Evolutionary conservation across 2,797 vertebrate species (phyloP).

Genomic region (Cynopterus sphinx): DNA sequence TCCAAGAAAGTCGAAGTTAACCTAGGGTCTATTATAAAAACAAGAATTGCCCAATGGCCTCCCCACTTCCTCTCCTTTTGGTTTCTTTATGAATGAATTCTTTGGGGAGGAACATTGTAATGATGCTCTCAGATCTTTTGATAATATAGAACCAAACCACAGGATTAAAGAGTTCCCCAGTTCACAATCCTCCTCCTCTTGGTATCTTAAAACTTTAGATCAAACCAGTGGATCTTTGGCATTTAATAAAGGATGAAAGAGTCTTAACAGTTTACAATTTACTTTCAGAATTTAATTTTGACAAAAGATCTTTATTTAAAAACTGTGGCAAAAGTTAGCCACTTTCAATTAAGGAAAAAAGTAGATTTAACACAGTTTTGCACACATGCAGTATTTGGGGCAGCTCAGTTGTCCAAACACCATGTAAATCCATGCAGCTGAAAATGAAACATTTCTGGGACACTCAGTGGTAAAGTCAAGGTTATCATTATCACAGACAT

Average conservation of each 20-base stretch:
- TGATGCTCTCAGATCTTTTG: conserved; percentile 76
- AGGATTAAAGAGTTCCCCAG: conserved; percentile 79
- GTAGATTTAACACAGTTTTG: background rate
- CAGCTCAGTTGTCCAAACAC: background rate
- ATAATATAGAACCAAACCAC: conserved; percentile 79
- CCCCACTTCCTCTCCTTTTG: conserved; percentile 81
- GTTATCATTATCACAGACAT: background rate
- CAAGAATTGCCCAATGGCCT: conserved; percentile 73
- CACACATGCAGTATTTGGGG: background rate
- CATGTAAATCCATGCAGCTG: background rate
- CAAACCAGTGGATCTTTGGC: conserved; percentile 66
- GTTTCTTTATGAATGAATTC: conserved; percentile 78
- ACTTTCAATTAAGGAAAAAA: conserved; percentile 39
- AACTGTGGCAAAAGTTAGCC: background rate
- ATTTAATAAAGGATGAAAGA: conserved; percentile 56
- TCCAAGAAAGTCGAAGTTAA: conserved; percentile 81
- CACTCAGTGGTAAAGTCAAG: background rate
- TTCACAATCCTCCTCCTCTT: conserved; percentile 70
- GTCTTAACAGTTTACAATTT: conserved; percentile 47
- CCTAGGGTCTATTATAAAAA: conserved; percentile 74
- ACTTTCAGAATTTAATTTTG: conserved; percentile 45
- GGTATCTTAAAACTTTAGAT: conserved; percentile 68
- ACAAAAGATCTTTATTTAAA: conserved; percentile 50
- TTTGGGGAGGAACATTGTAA: conserved; percentile 75
- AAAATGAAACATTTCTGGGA: background rate